phyloP scores from a whole-genome alignment of 2,888 invertebrate genomes.

The Drosophila dives region DNA sequence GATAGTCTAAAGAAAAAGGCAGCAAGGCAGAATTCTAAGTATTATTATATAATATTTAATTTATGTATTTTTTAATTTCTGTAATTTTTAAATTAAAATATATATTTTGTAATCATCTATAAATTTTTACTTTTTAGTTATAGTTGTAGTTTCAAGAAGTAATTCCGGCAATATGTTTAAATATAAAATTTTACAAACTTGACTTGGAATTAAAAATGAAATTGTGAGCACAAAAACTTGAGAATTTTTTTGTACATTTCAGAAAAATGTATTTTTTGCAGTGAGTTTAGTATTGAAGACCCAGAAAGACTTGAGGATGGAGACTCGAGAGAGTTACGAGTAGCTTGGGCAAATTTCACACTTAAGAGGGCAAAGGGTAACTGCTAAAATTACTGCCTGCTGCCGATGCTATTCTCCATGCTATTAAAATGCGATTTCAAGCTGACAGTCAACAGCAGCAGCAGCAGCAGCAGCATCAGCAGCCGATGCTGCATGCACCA shows the following conservation, averaged over 20 bases:
- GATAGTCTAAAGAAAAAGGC: neutral
- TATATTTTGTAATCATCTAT: neutral
- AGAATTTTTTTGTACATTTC: neutral
- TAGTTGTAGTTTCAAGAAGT: neutral
- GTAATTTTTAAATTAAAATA: neutral
- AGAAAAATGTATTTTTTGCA: neutral
- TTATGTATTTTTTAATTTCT: neutral
- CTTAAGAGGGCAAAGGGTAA: conserved; percentile 79
- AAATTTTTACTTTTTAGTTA: neutral
- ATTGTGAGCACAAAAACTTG: neutral
- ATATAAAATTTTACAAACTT: neutral
- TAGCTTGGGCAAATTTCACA: conserved; percentile 73
- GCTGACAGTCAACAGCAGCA: conserved; percentile 23
- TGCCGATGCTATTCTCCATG: conserved; percentile 31
- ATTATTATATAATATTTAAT: neutral
- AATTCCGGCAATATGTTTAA: neutral
- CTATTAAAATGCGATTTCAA: conserved; percentile 70
- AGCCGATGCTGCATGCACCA: neutral
- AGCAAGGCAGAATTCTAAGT: neutral
- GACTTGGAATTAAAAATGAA: neutral
- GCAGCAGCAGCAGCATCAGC: neutral
- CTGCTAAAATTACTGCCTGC: conserved; percentile 56
- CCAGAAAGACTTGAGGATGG: neutral
- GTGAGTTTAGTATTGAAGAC: neutral
- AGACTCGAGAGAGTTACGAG: conserved; percentile 2